These are phyloP conservation scores for Auanema freiburgensis DNA, from an alignment of 2,888 invertebrate species.

Conservation along the genomic window DNA sequence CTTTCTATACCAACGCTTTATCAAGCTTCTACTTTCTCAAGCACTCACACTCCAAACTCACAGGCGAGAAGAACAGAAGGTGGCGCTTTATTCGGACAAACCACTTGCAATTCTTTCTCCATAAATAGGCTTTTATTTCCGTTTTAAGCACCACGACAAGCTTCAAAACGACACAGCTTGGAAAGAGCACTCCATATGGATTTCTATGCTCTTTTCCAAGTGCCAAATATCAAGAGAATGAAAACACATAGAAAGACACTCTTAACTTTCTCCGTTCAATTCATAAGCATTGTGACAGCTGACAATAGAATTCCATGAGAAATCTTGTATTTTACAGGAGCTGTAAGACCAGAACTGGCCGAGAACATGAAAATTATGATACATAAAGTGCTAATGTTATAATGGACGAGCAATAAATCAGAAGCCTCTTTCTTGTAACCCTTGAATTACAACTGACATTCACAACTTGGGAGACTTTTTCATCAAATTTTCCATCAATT, in stretches of 20 bases:
- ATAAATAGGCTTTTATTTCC: no score
- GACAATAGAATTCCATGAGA: not conserved
- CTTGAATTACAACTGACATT: not conserved
- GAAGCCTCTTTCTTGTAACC: not conserved
- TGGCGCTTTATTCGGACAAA: no score
- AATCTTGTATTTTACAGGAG: not conserved
- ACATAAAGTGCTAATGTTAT: not conserved
- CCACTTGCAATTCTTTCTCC: no score
- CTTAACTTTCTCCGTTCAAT: not conserved
- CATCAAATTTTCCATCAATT: not conserved
- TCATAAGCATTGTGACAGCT: conserved; percentile 3
- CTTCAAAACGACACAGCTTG: not conserved
- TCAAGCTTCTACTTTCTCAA: conserved; percentile 1
- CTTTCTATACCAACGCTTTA: not conserved
- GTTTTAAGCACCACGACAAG: no score
- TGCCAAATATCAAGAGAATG: conserved; percentile 2
- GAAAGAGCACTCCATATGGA: conserved; percentile 2
- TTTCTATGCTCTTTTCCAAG: conserved; percentile 7
- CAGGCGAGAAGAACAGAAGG: no score
- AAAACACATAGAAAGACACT: not conserved
- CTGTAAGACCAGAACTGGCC: not conserved
- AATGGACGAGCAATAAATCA: not conserved
- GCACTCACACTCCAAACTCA: not conserved
- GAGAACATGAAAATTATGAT: not conserved
- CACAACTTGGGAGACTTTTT: not conserved